phyloP scores from a whole-genome alignment of 2,797 vertebrate species.

The Tapera naevia region DNA sequence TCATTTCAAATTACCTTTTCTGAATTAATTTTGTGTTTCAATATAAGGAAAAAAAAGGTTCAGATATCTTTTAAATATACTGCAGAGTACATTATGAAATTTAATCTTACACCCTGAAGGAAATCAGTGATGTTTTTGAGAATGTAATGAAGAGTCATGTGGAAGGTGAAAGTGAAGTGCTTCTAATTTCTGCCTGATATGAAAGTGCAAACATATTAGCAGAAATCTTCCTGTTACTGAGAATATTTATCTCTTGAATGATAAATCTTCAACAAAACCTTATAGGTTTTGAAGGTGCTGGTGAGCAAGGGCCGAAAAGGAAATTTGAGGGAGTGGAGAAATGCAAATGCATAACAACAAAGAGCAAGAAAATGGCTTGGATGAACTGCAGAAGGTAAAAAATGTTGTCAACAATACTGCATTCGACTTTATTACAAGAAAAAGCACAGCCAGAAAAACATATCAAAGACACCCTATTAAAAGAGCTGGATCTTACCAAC shows the following conservation, averaged over 20 bases:
- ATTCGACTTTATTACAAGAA: neutral
- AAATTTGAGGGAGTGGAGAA: neutral
- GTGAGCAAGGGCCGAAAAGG: neutral
- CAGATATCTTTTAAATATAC: neutral
- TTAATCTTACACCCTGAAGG: neutral
- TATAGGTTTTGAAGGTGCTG: neutral
- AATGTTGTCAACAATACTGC: neutral
- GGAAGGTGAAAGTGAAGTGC: neutral
- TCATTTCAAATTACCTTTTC: neutral
- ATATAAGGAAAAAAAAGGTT: neutral
- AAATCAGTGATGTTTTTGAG: neutral
- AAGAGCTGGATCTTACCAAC: neutral
- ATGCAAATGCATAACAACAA: neutral
- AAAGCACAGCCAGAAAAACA: neutral
- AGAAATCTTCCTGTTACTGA: neutral
- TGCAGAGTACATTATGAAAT: neutral
- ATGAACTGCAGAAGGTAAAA: neutral
- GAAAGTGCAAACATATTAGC: neutral
- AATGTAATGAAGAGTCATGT: neutral
- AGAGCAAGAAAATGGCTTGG: neutral
- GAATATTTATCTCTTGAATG: neutral
- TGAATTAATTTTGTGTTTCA: neutral
- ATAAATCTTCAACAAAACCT: neutral
- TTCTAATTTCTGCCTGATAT: neutral
- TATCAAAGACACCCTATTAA: neutral